Evolutionary conservation across 2,113 vertebrate genomes (phyloP).

Genomic region (Amphilophus citrinellus): DNA sequence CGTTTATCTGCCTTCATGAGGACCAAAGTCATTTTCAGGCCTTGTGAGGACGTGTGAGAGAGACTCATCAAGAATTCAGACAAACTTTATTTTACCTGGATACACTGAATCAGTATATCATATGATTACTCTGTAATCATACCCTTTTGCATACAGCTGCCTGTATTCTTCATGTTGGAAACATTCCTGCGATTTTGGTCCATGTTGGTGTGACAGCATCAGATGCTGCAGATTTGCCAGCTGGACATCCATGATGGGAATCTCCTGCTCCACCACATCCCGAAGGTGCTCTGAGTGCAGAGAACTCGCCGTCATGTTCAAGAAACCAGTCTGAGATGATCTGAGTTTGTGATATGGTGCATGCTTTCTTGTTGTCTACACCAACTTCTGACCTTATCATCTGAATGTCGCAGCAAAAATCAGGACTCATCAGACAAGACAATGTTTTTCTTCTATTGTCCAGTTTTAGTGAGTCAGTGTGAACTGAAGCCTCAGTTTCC

Average conservation of each 20-base stretch:
- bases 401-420: background rate
- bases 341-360: background rate
- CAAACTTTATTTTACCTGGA: background rate
- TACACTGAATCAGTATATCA: background rate
- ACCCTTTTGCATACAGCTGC: background rate
- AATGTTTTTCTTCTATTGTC: background rate
- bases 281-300: background rate
- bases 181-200: background rate
- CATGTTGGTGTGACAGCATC: background rate
- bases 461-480: background rate
- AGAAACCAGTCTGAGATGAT: background rate
- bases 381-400: background rate
- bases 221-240: background rate
- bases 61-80: background rate
- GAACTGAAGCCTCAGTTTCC: background rate
- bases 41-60: background rate
- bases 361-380: background rate
- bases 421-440: background rate
- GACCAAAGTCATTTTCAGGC: background rate
- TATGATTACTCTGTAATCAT: background rate
- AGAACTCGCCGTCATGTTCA: background rate
- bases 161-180: background rate
- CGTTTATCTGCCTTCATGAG: background rate
- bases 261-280: background rate
- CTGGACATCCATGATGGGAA: background rate